These are phyloP conservation scores for Meloe dianella DNA, from an alignment of 2,888 invertebrate genomes.

Conservation along the genomic window DNA sequence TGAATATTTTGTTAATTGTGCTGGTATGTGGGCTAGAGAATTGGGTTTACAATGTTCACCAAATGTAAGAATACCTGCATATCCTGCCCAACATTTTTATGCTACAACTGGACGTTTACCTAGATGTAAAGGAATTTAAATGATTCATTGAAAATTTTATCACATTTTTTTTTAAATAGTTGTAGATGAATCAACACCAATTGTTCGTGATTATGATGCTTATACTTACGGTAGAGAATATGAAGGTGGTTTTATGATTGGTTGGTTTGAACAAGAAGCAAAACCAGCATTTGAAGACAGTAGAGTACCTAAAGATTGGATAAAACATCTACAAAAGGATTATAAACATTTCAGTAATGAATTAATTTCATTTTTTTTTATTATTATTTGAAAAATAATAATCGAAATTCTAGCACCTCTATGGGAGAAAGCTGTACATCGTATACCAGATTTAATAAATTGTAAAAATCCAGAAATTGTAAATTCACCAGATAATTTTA, in stretches of 20 bases:
- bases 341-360: conserved; percentile 68
- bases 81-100: conserved; percentile 74
- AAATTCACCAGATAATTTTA: conserved; percentile 74
- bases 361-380: not conserved
- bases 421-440: conserved; percentile 62
- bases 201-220: conserved; percentile 71
- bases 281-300: conserved; percentile 67
- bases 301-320: conserved; percentile 61
- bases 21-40: conserved; percentile 71
- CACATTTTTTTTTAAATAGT: conserved; percentile 33
- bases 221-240: conserved; percentile 68
- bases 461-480: conserved; percentile 62
- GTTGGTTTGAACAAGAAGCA: conserved; percentile 71
- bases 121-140: conserved; percentile 27
- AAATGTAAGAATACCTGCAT: conserved; percentile 71
- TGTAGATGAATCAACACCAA: conserved; percentile 59
- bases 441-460: conserved; percentile 65
- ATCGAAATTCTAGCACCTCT: conserved; percentile 55
- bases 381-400: conserved; percentile 6
- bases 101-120: conserved; percentile 63
- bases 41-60: conserved; percentile 65
- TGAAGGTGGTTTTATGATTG: conserved; percentile 66
- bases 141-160: conserved; percentile 27
- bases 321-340: conserved; percentile 63
- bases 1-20: conserved; percentile 72